Evolutionary conservation across 2,113 vertebrate genomes (phyloP).

Genomic region (Bujurquina vittata): DNA sequence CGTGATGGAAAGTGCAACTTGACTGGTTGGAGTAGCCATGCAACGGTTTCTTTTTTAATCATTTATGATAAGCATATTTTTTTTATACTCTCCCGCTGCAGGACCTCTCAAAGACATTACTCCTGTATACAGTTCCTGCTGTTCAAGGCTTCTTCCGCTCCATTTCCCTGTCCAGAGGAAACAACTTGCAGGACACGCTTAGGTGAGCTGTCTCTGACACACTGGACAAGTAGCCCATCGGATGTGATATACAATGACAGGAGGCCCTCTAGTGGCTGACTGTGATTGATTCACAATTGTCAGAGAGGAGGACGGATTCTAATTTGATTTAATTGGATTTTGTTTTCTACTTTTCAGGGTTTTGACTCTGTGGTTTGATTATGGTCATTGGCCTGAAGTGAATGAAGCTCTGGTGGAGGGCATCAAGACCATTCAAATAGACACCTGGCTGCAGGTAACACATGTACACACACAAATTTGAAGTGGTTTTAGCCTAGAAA

Average conservation of each 20-base stretch:
- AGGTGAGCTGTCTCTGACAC: conserved; percentile 79
- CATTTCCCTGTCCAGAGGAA: conserved; percentile 96
- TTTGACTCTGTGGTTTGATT: conserved; percentile 98
- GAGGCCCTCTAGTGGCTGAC: conserved; percentile 67
- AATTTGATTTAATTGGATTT: neutral
- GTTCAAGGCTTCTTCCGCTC: conserved; percentile 98
- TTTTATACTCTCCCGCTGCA: conserved; percentile 55
- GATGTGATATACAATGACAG: neutral
- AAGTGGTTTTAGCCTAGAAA: neutral
- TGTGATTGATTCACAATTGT: neutral
- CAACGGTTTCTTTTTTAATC: neutral
- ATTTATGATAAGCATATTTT: neutral
- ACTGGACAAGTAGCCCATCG: neutral
- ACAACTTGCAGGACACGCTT: conserved; percentile 97
- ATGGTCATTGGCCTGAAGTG: conserved; percentile 98
- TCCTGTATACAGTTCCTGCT: conserved; percentile 97
- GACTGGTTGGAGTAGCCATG: neutral
- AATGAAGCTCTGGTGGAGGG: conserved; percentile 97
- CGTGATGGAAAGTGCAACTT: neutral
- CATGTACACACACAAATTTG: neutral
- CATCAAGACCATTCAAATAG: conserved; percentile 98
- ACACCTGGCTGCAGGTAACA: conserved; percentile 96
- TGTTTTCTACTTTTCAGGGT: conserved; percentile 80
- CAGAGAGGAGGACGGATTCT: neutral
- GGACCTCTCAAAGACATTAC: conserved; percentile 95